Base-by-base conservation (phyloP, 2,888 invertebrate species). In the Odontocerum albicorne region DNA sequence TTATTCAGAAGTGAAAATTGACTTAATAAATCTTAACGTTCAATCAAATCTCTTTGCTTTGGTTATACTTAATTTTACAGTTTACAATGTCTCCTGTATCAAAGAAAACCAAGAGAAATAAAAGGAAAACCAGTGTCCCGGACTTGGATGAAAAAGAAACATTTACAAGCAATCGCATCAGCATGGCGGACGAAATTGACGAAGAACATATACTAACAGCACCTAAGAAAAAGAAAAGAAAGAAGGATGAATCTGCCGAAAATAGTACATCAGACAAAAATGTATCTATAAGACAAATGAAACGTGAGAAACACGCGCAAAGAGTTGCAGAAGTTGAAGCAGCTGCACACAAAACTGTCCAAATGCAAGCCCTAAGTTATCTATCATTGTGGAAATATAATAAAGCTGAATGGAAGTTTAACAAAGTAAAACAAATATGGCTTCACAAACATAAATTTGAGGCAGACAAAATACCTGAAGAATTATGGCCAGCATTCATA, bases 341-440 rank as follows among this genome's bases (percentile, higher is more conserved):
- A 43, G 77, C 76, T 39, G 68, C 72, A 8, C 80, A 79, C 63
- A 72, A 80, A 49, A 79, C 80, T 49, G 74, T 82, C 8, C 82
- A 82, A 63, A 71, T 80, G 38, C 83, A 83, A 56, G 85, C 84
- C 55, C 71, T 85, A 13, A 83, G 76, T 65, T 90, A 90, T 66
- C 67, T 90, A 45, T 82, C 82, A 1, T 81, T 85, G 65, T 91
- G 91, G 90, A 86, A 88, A 68, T 77, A 87, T 66, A 77, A 82
- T 57, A 79, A 72, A 61, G 71, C 71, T 38, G 81, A 86, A 63
- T 91, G 91, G 91, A 91, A 89, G 69, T 91, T 91, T 67, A 87
- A 87, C 70, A 91, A 91, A 70, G 70, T 85, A 1, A 82, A 83
- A 57, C 91, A 91, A 72, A 81, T 85, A n/a, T 90, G 88, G 81